A percentile compares a stretch with the other conserved stretches of the same genome.
Evolutionary conservation across 37 sponge, comb jelly and placozoan genomes (phyloP).

Genomic region (Dysidea cf. avara): DNA sequence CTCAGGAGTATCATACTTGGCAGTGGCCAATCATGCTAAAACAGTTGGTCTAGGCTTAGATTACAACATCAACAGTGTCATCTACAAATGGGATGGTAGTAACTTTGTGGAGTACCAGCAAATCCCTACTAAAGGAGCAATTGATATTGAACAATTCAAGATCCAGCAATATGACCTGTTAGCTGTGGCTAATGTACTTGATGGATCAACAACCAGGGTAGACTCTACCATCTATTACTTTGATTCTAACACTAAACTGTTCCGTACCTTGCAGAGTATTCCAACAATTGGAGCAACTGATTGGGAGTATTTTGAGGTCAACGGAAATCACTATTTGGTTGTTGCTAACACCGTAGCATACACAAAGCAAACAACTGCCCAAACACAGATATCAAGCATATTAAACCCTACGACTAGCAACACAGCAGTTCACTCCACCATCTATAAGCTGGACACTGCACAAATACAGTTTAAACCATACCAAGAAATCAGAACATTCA

Average conservation of each 20-base stretch:
- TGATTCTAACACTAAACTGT: neutral
- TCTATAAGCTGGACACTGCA: slow-evolving; percentile 2
- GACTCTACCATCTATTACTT: slow-evolving; percentile 2
- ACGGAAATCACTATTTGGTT: slow-evolving; percentile 2
- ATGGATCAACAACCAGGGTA: neutral
- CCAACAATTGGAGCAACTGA: slow-evolving; percentile 21
- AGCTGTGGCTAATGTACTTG: slow-evolving; percentile 3
- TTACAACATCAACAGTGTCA: no score
- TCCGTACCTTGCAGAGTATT: neutral
- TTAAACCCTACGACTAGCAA: no score
- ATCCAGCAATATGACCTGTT: neutral
- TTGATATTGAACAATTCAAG: neutral
- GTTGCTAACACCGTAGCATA: slow-evolving; percentile 3
- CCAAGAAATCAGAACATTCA: neutral
- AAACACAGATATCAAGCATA: neutral
- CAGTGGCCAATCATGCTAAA: no score
- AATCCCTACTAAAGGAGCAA: slow-evolving; percentile 1
- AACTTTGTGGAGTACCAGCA: no score
- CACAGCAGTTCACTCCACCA: neutral
- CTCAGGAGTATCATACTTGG: no score
- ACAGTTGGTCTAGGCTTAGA: no score
- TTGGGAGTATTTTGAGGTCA: slow-evolving; percentile 1
- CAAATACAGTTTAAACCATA: neutral
- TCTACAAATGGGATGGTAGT: no score
- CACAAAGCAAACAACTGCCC: neutral